Conservation (phyloP, 2,888 invertebrate species). For the Andrena dorsata region DNA sequence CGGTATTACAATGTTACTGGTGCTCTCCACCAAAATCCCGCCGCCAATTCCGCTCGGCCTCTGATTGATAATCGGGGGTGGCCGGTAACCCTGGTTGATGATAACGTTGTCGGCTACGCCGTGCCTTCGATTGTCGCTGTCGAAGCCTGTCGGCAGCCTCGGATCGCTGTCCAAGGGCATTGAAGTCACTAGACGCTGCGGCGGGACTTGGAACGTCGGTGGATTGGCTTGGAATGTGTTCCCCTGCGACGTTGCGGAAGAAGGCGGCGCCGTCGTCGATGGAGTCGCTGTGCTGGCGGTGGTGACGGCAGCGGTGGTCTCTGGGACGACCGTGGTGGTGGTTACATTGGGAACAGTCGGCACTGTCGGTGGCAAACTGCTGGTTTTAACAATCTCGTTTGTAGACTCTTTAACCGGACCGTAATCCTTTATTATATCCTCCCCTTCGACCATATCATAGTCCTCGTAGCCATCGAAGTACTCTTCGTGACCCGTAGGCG, state of each 20-base stretch:
- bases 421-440: slow-evolving; percentile 57
- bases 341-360: slow-evolving; percentile 10
- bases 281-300: slow-evolving; percentile 1
- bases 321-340: slow-evolving; percentile 5
- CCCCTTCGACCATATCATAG: slow-evolving; percentile 70
- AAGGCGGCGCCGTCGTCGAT: slow-evolving; percentile 3
- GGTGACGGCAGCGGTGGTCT: not conserved
- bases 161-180: slow-evolving; percentile 75
- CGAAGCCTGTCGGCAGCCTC: slow-evolving; percentile 61
- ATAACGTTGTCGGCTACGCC: slow-evolving; percentile 55
- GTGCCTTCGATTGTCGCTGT: slow-evolving; percentile 67
- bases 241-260: slow-evolving; percentile 25
- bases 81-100: slow-evolving; percentile 63
- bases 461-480: slow-evolving; percentile 84
- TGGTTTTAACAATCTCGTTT: slow-evolving; percentile 42
- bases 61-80: slow-evolving; percentile 56
- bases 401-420: slow-evolving; percentile 41
- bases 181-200: slow-evolving; percentile 73
- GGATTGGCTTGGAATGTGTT: slow-evolving; percentile 40
- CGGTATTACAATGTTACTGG: slow-evolving; percentile 88
- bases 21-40: slow-evolving; percentile 84
- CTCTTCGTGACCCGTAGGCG: slow-evolving; percentile 72
- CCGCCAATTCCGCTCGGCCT: slow-evolving; percentile 55
- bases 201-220: slow-evolving; percentile 36
- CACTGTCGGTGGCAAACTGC: slow-evolving; percentile 22